phyloP scores from a whole-genome alignment of 2,888 invertebrate genomes.

The Hirtodrosophila trivittata region DNA sequence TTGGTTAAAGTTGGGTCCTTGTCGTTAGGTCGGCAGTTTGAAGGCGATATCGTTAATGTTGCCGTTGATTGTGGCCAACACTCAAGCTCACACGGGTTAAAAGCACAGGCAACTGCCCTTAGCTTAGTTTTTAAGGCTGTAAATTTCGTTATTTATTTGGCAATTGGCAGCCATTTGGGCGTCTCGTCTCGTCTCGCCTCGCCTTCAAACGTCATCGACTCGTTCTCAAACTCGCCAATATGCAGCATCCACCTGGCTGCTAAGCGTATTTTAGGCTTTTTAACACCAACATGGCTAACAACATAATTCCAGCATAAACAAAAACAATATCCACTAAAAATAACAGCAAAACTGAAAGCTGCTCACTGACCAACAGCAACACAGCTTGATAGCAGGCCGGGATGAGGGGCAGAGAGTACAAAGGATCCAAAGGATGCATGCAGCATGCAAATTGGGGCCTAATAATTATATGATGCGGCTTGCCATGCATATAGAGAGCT shows the following conservation, averaged over 20 bases:
- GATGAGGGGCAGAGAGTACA: conserved; percentile 36
- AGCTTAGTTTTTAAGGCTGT: conserved; percentile 43
- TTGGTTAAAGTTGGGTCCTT: conserved; percentile 58
- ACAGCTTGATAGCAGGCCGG: conserved; percentile 1
- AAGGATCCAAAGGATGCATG: conserved; percentile 14
- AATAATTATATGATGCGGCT: conserved; percentile 39
- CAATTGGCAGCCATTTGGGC: conserved; percentile 67
- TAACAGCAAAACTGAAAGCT: conserved; percentile 13
- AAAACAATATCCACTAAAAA: conserved; percentile 35
- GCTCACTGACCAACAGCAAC: conserved; percentile 44
- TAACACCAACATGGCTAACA: conserved; percentile 66
- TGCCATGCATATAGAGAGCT: conserved; percentile 17
- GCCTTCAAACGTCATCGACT: neutral
- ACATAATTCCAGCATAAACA: conserved; percentile 70
- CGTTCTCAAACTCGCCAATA: conserved; percentile 2
- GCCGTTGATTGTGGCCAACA: conserved; percentile 61
- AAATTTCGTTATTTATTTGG: conserved; percentile 74
- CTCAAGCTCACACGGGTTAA: neutral
- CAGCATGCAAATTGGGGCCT: conserved; percentile 43
- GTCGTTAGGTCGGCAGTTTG: conserved; percentile 62
- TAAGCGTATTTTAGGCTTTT: conserved; percentile 57
- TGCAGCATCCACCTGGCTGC: conserved; percentile 11
- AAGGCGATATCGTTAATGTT: conserved; percentile 78
- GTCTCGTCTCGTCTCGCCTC: conserved; percentile 8
- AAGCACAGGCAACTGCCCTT: conserved; percentile 8